A percentile compares a stretch with the other conserved stretches of the same genome.
phyloP scores from a whole-genome alignment of 2,888 invertebrate species.

The Cetonia aurata region DNA sequence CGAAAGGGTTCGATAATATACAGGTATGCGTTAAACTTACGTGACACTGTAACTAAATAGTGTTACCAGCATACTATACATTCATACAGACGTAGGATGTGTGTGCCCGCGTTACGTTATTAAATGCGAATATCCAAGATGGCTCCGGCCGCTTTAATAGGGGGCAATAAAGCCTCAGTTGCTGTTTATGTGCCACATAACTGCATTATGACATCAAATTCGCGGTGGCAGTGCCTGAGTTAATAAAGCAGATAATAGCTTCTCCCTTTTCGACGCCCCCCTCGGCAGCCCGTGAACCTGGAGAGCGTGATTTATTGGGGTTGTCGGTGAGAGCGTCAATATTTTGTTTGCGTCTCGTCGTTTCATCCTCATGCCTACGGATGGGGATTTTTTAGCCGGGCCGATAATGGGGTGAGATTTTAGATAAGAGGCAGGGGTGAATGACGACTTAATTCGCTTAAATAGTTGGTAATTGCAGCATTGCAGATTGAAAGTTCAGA shows the following conservation, averaged over 20 bases:
- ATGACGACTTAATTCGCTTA: too few species aligned
- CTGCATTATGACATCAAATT: constrained; percentile 61
- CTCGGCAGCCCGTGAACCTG: constrained; percentile 20
- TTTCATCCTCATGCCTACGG: too few species aligned
- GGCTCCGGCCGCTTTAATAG: constrained; percentile 52
- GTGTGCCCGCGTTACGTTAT: constrained; percentile 49
- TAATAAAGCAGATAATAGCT: constrained; percentile 61
- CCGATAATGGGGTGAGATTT: too few species aligned
- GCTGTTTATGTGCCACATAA: constrained; percentile 58
- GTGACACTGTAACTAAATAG: constrained; percentile 24
- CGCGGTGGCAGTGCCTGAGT: constrained; percentile 57
- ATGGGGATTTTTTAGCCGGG: too few species aligned
- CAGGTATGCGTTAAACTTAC: constrained; percentile 5
- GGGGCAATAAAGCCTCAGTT: constrained; percentile 53
- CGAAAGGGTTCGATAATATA: constrained; percentile 13
- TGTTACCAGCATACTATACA: neutral
- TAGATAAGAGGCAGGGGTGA: too few species aligned
- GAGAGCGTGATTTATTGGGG: constrained; percentile 41
- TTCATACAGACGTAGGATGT: constrained; percentile 10
- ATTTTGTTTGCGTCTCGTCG: constrained; percentile 20
- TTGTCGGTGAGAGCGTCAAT: constrained; percentile 38
- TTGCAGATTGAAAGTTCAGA: too few species aligned
- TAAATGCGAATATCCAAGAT: constrained; percentile 52
- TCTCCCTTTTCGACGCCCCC: constrained; percentile 50
- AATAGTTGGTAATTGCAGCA: too few species aligned